A percentile compares a stretch with the other conserved stretches of the same genome.
Evolutionary conservation across 2,113 vertebrate genomes (phyloP).

Genomic region (Capreolus pygargus): DNA sequence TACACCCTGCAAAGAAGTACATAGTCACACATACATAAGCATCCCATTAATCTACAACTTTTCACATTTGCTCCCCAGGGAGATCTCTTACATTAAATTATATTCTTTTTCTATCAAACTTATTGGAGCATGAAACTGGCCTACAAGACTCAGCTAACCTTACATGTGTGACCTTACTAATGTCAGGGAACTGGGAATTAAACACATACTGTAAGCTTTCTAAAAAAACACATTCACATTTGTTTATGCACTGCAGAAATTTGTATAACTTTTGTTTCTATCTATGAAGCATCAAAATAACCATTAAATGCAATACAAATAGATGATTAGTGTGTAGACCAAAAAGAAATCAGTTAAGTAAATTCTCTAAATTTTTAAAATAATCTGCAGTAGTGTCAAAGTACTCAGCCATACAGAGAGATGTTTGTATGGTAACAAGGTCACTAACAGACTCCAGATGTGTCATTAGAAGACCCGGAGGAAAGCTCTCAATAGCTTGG

Average conservation of each 20-base stretch:
- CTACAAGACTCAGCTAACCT: neutral
- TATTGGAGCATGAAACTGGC: neutral
- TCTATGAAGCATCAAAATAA: neutral
- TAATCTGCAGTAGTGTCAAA: neutral
- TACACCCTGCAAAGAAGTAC: neutral
- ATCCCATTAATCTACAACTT: neutral
- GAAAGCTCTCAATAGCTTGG: neutral
- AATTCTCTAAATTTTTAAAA: slow-evolving; percentile 28
- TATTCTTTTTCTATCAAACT: neutral
- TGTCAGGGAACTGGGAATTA: neutral
- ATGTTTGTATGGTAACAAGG: neutral
- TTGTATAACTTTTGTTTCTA: neutral
- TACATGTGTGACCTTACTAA: neutral
- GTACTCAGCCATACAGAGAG: neutral
- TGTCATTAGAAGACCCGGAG: neutral
- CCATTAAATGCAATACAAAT: neutral
- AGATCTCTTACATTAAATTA: neutral
- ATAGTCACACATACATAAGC: neutral
- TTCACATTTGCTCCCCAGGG: neutral
- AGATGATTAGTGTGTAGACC: neutral
- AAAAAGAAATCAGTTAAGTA: slow-evolving; percentile 6
- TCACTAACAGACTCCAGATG: neutral
- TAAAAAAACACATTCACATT: neutral
- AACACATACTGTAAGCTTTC: neutral
- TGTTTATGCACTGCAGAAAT: neutral